These are phyloP conservation scores for Callopanchax toddi DNA, from an alignment of 2,113 vertebrate genomes.

Conservation along the genomic window DNA sequence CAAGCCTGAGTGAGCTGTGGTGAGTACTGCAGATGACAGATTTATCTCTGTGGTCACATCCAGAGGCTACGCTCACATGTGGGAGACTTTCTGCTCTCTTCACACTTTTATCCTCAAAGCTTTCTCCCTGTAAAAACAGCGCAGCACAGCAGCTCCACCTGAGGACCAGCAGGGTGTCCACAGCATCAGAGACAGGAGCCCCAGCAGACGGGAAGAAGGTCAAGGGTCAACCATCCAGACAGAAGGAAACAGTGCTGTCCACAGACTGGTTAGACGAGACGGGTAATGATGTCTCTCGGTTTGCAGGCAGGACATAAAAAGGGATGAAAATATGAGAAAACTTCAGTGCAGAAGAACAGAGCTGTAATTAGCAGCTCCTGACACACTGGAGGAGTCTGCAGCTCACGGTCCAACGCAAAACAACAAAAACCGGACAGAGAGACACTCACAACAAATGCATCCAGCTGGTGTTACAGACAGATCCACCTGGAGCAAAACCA, in stretches of 20 bases:
- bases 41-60: slow-evolving; percentile 24
- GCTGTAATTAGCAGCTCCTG: slow-evolving; percentile 49
- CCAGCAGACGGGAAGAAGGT: neutral
- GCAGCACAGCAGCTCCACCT: slow-evolving; percentile 45
- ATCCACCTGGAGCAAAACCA: too few relatives aligned
- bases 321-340: slow-evolving; percentile 46
- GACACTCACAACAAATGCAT: neutral
- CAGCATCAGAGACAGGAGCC: slow-evolving; percentile 3
- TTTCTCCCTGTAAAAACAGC: neutral
- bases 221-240: slow-evolving; percentile 8
- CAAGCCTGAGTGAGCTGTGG: neutral
- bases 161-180: neutral
- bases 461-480: too few relatives aligned
- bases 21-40: slow-evolving; percentile 21
- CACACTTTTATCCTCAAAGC: slow-evolving; percentile 29
- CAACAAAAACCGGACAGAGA: neutral
- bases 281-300: slow-evolving; percentile 18
- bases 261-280: slow-evolving; percentile 41
- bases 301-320: slow-evolving; percentile 20
- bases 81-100: neutral
- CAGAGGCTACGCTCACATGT: slow-evolving; percentile 24
- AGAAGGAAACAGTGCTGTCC: neutral
- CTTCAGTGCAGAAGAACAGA: neutral
- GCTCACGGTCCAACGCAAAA: neutral
- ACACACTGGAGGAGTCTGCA: slow-evolving; percentile 28